A percentile compares a stretch with the other conserved stretches of the same genome.
phyloP scores from a whole-genome alignment of 1,140 invertebrate species.

The Charaxes varanes region DNA sequence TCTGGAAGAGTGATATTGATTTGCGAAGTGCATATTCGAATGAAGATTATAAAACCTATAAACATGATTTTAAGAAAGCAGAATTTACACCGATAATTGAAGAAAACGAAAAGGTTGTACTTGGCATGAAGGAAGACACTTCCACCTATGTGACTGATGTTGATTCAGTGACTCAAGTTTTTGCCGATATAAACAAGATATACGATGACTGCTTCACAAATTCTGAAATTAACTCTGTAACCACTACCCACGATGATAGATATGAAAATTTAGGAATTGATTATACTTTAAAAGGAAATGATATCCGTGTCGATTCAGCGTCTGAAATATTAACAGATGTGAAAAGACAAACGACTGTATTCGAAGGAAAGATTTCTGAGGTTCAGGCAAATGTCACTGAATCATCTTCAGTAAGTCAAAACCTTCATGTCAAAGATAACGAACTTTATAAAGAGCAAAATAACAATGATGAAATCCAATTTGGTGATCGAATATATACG shows the following conservation, averaged over 20 bases:
- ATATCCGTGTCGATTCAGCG: constrained; percentile 63
- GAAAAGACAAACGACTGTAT: constrained; percentile 56
- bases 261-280: constrained; percentile 32
- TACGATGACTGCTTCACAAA: constrained; percentile 48
- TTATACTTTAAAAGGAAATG: constrained; percentile 30
- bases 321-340: constrained; percentile 69
- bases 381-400: constrained; percentile 71
- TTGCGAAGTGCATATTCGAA: constrained; percentile 26
- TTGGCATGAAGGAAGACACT: constrained; percentile 34
- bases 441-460: constrained; percentile 15
- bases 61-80: constrained; percentile 39
- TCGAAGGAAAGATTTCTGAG: constrained; percentile 70
- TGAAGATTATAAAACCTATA: constrained; percentile 33
- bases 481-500: constrained; percentile 37
- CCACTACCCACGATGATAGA: constrained; percentile 23
- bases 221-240: constrained; percentile 31
- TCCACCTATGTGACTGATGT: constrained; percentile 23
- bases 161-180: constrained; percentile 56
- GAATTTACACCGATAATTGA: constrained; percentile 59
- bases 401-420: constrained; percentile 70
- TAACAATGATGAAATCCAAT: constrained; percentile 35
- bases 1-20: constrained; percentile 49
- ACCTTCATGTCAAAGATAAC: constrained; percentile 40
- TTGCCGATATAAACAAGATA: constrained; percentile 60
- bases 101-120: constrained; percentile 51